Percentiles rank a stretch among this genome's conserved stretches.
phyloP scores from a whole-genome alignment of 2,113 vertebrate species.

The Uropsilus gracilis region DNA sequence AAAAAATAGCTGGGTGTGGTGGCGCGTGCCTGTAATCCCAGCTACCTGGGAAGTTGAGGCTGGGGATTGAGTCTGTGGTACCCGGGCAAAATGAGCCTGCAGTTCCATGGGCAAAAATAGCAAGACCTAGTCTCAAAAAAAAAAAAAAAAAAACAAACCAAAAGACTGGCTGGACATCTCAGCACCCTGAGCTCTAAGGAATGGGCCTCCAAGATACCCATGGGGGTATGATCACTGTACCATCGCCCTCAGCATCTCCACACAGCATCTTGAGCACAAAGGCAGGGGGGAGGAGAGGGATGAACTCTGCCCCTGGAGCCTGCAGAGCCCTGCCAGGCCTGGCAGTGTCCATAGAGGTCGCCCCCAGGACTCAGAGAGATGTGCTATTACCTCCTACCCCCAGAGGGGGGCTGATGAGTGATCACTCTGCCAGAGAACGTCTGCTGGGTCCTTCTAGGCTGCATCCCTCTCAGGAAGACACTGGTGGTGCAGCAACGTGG shows the following conservation, averaged over 20 bases:
- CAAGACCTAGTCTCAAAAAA: too few relatives aligned
- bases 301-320: neutral
- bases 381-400: constrained; percentile 11
- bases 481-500: neutral
- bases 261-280: neutral
- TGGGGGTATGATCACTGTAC: neutral
- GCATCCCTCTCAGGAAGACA: neutral
- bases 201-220: neutral
- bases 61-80: too few relatives aligned
- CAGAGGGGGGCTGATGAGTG: constrained; percentile 28
- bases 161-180: too few relatives aligned
- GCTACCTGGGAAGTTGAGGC: too few relatives aligned
- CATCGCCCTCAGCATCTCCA: neutral
- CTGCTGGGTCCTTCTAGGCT: constrained; percentile 32
- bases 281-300: neutral
- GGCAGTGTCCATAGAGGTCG: neutral
- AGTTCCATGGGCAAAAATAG: too few relatives aligned
- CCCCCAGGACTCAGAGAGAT: constrained; percentile 31
- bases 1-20: too few relatives aligned
- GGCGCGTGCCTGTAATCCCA: too few relatives aligned
- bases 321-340: neutral
- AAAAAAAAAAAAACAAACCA: too few relatives aligned
- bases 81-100: too few relatives aligned
- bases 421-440: constrained; percentile 1
- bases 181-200: neutral